A percentile compares a stretch with the other conserved stretches of the same genome.
Conservation (phyloP, 2,797 vertebrate genomes). For the Sebastolobus altivelis region DNA sequence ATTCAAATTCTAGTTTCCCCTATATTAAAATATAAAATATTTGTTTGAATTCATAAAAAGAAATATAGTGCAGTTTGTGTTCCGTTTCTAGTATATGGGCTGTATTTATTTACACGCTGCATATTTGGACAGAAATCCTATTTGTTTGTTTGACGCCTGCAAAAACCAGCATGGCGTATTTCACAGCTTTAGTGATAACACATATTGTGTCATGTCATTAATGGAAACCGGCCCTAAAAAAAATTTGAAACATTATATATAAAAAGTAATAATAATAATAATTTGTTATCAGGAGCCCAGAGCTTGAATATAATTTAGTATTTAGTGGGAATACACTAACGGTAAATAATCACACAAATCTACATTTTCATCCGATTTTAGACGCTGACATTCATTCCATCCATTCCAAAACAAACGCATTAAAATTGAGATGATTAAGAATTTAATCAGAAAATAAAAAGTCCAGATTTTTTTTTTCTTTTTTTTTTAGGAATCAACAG, state of each 20-base stretch:
- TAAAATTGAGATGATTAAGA: slow-evolving; percentile 11
- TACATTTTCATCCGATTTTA: not conserved
- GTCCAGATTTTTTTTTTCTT: not conserved
- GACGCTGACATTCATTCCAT: not conserved
- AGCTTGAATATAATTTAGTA: not conserved
- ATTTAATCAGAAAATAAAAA: slow-evolving; percentile 51
- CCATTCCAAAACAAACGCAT: slow-evolving; percentile 6
- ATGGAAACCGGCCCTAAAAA: not conserved
- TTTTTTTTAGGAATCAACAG: not conserved
- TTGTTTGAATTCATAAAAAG: not conserved
- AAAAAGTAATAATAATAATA: not conserved
- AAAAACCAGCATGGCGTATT: slow-evolving; percentile 77
- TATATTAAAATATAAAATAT: slow-evolving; percentile 10
- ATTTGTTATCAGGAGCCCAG: not conserved
- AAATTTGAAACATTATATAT: not conserved
- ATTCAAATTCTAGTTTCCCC: not conserved
- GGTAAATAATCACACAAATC: not conserved
- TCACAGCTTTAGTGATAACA: slow-evolving; percentile 78
- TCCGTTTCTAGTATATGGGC: slow-evolving; percentile 10
- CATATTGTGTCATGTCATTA: slow-evolving; percentile 24
- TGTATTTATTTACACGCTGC: slow-evolving; percentile 55
- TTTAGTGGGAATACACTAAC: not conserved
- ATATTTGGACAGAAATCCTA: slow-evolving; percentile 81
- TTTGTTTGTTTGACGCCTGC: slow-evolving; percentile 79
- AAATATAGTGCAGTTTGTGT: slow-evolving; percentile 33